phyloP scores from a whole-genome alignment of 2,113 vertebrate genomes.

The Zosterops borbonicus region DNA sequence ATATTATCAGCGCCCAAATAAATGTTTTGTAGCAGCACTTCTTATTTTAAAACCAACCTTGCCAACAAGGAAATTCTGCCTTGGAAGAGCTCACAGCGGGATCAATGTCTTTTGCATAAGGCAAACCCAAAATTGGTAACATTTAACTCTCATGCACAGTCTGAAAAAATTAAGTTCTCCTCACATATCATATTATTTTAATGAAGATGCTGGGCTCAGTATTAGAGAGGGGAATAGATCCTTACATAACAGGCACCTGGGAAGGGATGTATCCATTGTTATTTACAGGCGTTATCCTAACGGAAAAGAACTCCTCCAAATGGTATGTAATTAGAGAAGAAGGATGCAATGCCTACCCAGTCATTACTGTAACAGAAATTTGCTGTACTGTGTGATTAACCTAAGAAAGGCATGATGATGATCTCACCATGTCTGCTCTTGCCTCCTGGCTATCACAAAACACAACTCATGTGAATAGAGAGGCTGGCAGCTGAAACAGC shows the following conservation, averaged over 20 bases:
- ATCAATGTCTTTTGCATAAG: not conserved
- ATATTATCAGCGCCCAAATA: not conserved
- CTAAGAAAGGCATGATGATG: conserved; percentile 24
- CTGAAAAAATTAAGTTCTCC: not conserved
- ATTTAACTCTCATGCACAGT: not conserved
- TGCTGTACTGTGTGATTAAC: conserved; percentile 10
- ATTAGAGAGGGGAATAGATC: not conserved
- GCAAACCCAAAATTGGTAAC: not conserved
- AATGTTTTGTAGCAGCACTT: not conserved
- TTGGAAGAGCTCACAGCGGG: not conserved
- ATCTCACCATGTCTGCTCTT: conserved; percentile 24
- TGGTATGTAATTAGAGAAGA: conserved; percentile 34
- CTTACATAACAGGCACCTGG: not conserved
- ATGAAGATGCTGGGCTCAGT: not conserved
- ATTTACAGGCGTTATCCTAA: not conserved
- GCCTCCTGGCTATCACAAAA: conserved; percentile 29
- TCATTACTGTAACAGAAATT: conserved; percentile 49
- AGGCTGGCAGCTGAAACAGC: not conserved
- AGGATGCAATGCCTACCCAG: conserved; percentile 31
- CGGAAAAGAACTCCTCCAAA: not conserved
- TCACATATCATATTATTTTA: not conserved
- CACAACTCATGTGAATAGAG: not conserved
- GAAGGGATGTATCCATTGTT: not conserved
- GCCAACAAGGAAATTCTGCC: not conserved
- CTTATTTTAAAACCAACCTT: not conserved